A percentile compares a stretch with the other conserved stretches of the same genome.
phyloP scores from a whole-genome alignment of 2,113 vertebrate genomes.

The Brienomyrus brachyistius region DNA sequence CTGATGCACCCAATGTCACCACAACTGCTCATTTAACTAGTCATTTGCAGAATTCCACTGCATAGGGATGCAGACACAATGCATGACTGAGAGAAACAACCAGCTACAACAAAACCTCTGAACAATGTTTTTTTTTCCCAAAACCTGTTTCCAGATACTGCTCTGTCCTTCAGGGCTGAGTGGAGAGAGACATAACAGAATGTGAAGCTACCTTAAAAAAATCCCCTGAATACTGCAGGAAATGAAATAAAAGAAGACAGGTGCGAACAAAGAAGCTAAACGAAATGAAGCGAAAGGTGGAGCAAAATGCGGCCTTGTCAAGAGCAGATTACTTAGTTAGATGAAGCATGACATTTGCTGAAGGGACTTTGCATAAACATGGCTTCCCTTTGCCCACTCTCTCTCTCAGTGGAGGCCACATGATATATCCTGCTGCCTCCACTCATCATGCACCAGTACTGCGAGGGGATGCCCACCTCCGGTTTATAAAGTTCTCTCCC shows the following conservation, averaged over 20 bases:
- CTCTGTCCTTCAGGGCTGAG: not conserved
- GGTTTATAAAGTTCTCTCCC: not conserved
- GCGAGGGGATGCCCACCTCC: not conserved
- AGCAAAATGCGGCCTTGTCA: not conserved
- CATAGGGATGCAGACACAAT: not conserved
- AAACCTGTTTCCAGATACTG: not conserved
- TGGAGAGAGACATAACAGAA: not conserved
- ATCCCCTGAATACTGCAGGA: not conserved
- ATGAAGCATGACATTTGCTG: constrained; percentile 9
- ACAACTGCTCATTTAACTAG: not conserved
- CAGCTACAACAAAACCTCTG: not conserved
- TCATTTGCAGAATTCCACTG: not conserved
- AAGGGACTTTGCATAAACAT: not conserved
- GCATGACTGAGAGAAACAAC: not conserved
- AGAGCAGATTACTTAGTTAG: not conserved
- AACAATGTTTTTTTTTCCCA: not conserved
- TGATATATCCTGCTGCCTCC: not conserved
- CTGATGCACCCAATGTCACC: not conserved
- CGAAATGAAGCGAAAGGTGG: not conserved
- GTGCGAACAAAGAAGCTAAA: not conserved
- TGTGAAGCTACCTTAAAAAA: not conserved
- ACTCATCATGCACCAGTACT: not conserved
- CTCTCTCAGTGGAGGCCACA: not conserved
- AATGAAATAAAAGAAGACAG: not conserved
- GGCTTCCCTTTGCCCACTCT: not conserved